A percentile compares a stretch with the other conserved stretches of the same genome.
Evolutionary conservation across 2,888 invertebrate genomes (phyloP).

Genomic region (Campaea margaritaria): DNA sequence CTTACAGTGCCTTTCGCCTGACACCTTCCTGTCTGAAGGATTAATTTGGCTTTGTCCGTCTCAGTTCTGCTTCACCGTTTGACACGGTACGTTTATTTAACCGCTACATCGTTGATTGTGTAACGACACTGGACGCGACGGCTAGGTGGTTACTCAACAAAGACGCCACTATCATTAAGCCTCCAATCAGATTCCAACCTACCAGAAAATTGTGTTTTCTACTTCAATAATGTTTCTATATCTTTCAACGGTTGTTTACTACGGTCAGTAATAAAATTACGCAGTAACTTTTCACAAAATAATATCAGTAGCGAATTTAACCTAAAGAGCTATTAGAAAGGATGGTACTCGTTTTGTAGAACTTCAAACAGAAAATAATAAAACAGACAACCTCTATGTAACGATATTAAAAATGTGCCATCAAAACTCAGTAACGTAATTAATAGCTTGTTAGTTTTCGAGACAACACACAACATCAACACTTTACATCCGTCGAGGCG

Average conservation of each 20-base stretch:
- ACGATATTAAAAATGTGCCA: slow-evolving; percentile 59
- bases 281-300: slow-evolving; percentile 22
- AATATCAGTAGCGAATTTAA: slow-evolving; percentile 29
- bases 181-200: slow-evolving; percentile 9
- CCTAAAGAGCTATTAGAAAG: slow-evolving; percentile 37
- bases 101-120: slow-evolving; percentile 32
- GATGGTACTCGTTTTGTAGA: slow-evolving; percentile 36
- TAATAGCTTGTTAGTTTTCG: slow-evolving; percentile 72
- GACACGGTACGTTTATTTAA: slow-evolving; percentile 46
- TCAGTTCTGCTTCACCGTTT: slow-evolving; percentile 48
- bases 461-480: slow-evolving; percentile 64
- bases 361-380: slow-evolving; percentile 35
- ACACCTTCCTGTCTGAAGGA: slow-evolving; percentile 61
- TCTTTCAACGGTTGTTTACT: slow-evolving; percentile 14
- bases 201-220: slow-evolving; percentile 6
- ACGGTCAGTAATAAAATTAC: slow-evolving; percentile 28
- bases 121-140: slow-evolving; percentile 6
- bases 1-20: slow-evolving; percentile 52
- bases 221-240: slow-evolving; percentile 16
- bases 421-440: slow-evolving; percentile 67
- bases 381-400: slow-evolving; percentile 51
- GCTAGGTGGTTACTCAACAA: slow-evolving; percentile 19
- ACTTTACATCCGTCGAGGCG: slow-evolving; percentile 63
- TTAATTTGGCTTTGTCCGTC: slow-evolving; percentile 63
- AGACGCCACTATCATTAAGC: slow-evolving; percentile 8